A percentile compares a stretch with the other conserved stretches of the same genome.
phyloP scores from a whole-genome alignment of 2,888 invertebrate genomes.

The Adineta ricciae region DNA sequence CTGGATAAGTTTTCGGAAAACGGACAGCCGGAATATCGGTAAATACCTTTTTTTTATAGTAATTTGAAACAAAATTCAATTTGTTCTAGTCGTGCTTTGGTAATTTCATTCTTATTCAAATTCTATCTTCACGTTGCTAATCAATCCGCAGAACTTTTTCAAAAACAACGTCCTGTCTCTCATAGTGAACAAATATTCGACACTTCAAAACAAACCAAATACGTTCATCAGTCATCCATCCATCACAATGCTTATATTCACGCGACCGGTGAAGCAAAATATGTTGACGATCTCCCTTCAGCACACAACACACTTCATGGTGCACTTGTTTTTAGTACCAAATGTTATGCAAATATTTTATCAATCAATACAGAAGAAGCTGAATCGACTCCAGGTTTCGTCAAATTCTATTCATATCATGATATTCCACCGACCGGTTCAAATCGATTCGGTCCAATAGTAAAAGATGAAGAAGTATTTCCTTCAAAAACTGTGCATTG shows the following conservation, averaged over 20 bases:
- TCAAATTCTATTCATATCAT: constrained; percentile 66
- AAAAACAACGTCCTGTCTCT: constrained; percentile 19
- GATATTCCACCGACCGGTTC: constrained; percentile 59
- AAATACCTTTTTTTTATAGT: no score
- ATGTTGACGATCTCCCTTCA: constrained; percentile 64
- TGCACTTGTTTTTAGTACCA: constrained; percentile 66
- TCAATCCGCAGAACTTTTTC: neutral
- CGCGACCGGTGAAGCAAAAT: constrained; percentile 77
- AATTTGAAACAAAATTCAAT: no score
- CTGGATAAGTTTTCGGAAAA: constrained; percentile 69
- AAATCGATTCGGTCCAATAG: constrained; percentile 58
- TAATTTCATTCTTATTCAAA: constrained; percentile 51
- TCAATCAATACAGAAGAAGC: constrained; percentile 66
- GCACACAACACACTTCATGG: constrained; percentile 62
- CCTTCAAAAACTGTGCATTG: constrained; percentile 62
- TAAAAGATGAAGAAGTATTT: constrained; percentile 75
- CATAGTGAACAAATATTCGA: constrained; percentile 33
- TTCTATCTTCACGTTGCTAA: constrained; percentile 51
- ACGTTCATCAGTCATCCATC: constrained; percentile 67
- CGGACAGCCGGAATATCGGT: constrained; percentile 68
- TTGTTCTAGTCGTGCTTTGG: neutral
- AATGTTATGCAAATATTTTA: constrained; percentile 68
- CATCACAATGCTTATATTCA: constrained; percentile 77
- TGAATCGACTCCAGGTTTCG: constrained; percentile 65
- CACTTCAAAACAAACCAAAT: constrained; percentile 54